Evolutionary conservation across 2,797 vertebrate genomes (phyloP).

Genomic region (Eremophila alpestris): DNA sequence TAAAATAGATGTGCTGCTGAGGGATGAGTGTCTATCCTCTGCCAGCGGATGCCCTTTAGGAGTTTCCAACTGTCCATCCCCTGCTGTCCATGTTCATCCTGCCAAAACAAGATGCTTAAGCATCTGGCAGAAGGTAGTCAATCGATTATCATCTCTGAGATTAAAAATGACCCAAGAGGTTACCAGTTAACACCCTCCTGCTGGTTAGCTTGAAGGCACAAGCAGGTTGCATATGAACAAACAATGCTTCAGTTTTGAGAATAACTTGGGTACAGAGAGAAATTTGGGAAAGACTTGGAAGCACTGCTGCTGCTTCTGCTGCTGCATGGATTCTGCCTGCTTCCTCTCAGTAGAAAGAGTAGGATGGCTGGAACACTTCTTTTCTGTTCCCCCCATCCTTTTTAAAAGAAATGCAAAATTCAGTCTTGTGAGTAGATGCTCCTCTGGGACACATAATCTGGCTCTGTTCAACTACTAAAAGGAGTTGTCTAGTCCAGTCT

Average conservation of each 20-base stretch:
- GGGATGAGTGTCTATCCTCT: neutral
- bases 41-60: neutral
- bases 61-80: neutral
- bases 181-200: neutral
- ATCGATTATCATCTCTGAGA: neutral
- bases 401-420: neutral
- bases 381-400: neutral
- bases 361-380: neutral
- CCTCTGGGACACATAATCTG: neutral
- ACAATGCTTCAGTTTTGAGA: neutral
- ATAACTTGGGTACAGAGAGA: neutral
- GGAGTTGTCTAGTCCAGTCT: neutral
- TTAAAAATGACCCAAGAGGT: neutral
- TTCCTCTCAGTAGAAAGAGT: neutral
- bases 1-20: neutral
- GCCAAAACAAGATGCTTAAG: slow-evolving; percentile 22
- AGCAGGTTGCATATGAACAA: neutral
- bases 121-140: neutral
- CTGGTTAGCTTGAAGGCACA: neutral
- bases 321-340: neutral
- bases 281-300: neutral
- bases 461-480: neutral
- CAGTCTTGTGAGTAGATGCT: neutral
- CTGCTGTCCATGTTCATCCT: neutral
- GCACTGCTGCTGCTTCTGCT: neutral